Evolutionary conservation across 2,888 invertebrate genomes (phyloP).

Genomic region (Bibio marci): DNA sequence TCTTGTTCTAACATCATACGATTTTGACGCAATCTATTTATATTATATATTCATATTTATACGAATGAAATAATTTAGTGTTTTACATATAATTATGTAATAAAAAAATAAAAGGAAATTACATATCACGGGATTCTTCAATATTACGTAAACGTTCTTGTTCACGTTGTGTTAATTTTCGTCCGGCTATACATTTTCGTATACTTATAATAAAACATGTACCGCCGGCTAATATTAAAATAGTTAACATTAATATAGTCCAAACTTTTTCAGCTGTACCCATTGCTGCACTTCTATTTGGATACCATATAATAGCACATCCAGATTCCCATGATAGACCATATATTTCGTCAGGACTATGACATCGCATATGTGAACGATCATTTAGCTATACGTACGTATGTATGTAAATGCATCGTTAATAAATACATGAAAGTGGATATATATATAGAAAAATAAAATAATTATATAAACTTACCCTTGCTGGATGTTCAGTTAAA

Average conservation of each 20-base stretch:
- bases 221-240: slow-evolving; percentile 19
- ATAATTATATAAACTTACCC: slow-evolving; percentile 17
- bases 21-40: slow-evolving; percentile 31
- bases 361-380: slow-evolving; percentile 37
- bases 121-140: slow-evolving; percentile 25
- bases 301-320: slow-evolving; percentile 45
- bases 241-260: slow-evolving; percentile 38
- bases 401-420: background rate
- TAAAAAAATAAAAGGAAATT: too few species aligned
- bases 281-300: slow-evolving; percentile 16
- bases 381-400: slow-evolving; percentile 18
- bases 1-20: slow-evolving; percentile 35
- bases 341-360: slow-evolving; percentile 41
- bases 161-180: slow-evolving; percentile 22
- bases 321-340: slow-evolving; percentile 52
- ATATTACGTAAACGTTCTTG: slow-evolving; percentile 32
- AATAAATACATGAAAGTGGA: background rate
- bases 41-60: background rate
- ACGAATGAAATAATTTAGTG: slow-evolving; percentile 1
- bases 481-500: slow-evolving; percentile 37
- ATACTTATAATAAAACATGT: slow-evolving; percentile 16
- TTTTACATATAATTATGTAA: background rate
- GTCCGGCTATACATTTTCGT: slow-evolving; percentile 36
- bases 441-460: background rate
- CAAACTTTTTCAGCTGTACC: slow-evolving; percentile 34